Percentiles rank a stretch among this genome's conserved stretches.
Conservation (phyloP, 2,113 vertebrate species). For the Mormyrus lacerda region DNA sequence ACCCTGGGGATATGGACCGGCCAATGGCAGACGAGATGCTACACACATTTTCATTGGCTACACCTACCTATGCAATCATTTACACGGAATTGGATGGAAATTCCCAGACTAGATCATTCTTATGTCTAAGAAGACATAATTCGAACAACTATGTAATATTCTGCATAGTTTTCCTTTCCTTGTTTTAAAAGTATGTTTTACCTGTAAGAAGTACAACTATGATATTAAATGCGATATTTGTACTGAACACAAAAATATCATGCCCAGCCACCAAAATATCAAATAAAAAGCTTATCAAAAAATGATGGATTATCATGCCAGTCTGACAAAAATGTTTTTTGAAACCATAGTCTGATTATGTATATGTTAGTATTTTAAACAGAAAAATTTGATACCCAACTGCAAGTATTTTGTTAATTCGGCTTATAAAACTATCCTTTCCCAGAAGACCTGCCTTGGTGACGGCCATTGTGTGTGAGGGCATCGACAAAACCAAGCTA, state of each 20-base stretch:
- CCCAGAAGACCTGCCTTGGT: background rate
- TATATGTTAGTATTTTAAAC: background rate
- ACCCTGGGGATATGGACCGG: background rate
- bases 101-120: background rate
- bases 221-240: background rate
- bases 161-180: background rate
- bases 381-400: background rate
- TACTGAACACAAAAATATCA: background rate
- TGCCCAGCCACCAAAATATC: background rate
- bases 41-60: background rate
- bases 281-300: background rate
- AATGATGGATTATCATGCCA: background rate
- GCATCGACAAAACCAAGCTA: background rate
- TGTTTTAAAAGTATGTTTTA: background rate
- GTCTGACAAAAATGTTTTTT: background rate
- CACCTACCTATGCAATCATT: background rate
- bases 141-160: background rate
- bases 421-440: background rate
- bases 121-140: background rate
- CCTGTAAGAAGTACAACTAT: background rate
- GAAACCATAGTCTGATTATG: background rate
- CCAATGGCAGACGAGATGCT: background rate
- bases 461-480: background rate
- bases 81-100: background rate
- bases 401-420: background rate